Evolutionary conservation across 2,113 vertebrate species (phyloP), one percentile per base, ranked within the genome.

Genomic region (Microtus richardsoni): DNA sequence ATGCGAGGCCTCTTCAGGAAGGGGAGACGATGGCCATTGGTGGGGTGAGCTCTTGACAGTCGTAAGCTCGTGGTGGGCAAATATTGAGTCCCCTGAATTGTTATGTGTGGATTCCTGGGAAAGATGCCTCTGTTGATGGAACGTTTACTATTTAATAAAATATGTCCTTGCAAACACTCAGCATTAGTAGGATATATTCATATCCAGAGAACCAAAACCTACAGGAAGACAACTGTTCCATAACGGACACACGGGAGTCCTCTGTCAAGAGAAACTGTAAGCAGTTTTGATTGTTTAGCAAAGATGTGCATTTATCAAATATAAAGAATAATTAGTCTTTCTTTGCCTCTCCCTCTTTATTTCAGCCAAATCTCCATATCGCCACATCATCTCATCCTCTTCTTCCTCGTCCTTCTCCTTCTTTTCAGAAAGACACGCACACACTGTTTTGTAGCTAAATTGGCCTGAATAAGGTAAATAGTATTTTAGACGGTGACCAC

Each of bases 111-210:
- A 88, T 62, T 95, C 96, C 73, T 91, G 60, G 71, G 75, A 91
- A 70, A 71, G 17, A 91, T 60, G 47, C 26, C 88, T 91, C 41
- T 52, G 41, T 62, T 89, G 78, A 95, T 80, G 88, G 49, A 93
- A 74, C 47, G 83, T 95, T 93, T 92, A 39, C 39, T 94, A 92
- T 86, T 90, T 93, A 85, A 87, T 71, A 49, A 89, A 73, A n/a
- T 77, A 36, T 73, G 4, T 80, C 26, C 36, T 88, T 44, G 82
- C 0, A 89, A 94, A 93, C 5, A 49, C 71, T 33, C 2, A 89
- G 28, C 73, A 83, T 44, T 66, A 85, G 16, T 21, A 58, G 87
- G 88, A 60, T 39, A 9, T 44, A 30, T 7, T 13, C 54, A 41
- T 91, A 58, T 86, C 4, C 74, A 90, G 36, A 33, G 19, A 93